A percentile compares a stretch with the other conserved stretches of the same genome.
phyloP scores from a whole-genome alignment of 2,797 vertebrate genomes.

The Buphagus erythrorhynchus region DNA sequence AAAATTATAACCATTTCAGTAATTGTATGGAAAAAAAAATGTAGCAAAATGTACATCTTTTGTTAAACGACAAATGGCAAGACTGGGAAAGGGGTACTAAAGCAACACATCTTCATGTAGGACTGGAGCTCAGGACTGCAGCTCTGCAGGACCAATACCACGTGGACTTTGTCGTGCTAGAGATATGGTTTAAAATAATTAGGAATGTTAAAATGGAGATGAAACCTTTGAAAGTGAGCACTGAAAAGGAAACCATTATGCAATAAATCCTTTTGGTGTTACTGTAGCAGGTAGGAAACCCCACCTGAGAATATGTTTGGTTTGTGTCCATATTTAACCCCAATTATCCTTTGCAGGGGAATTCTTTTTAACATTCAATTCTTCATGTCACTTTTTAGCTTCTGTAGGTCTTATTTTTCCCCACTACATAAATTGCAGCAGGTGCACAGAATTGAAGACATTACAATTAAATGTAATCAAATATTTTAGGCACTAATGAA shows the following conservation, averaged over 20 bases:
- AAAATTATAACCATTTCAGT: background rate
- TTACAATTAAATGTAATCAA: constrained; percentile 86
- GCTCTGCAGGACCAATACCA: background rate
- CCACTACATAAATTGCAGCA: constrained; percentile 78
- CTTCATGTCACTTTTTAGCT: constrained; percentile 54
- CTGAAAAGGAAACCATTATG: background rate
- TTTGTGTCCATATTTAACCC: constrained; percentile 79
- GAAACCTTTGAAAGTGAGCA: background rate
- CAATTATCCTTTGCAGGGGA: constrained; percentile 75
- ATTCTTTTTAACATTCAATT: constrained; percentile 77
- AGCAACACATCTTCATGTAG: background rate
- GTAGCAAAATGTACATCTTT: background rate
- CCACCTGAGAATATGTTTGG: constrained; percentile 67
- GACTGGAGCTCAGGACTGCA: background rate
- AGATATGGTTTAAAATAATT: background rate
- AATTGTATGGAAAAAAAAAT: background rate
- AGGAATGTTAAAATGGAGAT: background rate
- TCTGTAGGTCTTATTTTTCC: constrained; percentile 66
- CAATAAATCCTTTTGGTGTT: constrained; percentile 13
- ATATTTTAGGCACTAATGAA: constrained; percentile 86
- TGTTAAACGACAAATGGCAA: background rate
- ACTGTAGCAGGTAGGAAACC: constrained; percentile 37
- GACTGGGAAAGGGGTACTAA: background rate
- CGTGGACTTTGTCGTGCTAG: background rate
- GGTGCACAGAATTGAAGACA: constrained; percentile 81